Base-by-base conservation (phyloP, 2,888 invertebrate genomes). In the Crossocerus cetratus region DNA sequence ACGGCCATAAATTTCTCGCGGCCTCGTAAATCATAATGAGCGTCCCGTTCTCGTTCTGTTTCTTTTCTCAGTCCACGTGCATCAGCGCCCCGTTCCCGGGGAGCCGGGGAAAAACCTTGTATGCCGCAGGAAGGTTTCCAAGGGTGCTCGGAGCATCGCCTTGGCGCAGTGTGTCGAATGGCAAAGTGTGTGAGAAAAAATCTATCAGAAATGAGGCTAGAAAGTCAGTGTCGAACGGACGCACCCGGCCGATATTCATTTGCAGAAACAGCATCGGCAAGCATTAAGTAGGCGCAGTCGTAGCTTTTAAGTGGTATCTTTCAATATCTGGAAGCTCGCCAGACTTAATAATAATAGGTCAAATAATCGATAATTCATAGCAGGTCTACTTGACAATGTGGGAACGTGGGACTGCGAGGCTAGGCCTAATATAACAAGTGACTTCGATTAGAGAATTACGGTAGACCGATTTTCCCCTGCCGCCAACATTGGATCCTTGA, bases 1-100 rank as follows among this genome's bases (percentile, higher is more conserved):
- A 45, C 56, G 45, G 49, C 65, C 65, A 71, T 72, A 74, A 73
- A 69, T 80, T 76, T 20, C 55, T 32, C 2, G 44, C 44, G 70
- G 65, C 60, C 63, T 64, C 71, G 57, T 70, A 62, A 57, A 73
- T 70, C 59, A 58, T 70, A 64, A 61, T 44, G 61, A 66, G 49
- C 56, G 20, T 59, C 65, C 53, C 11, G 2, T 60, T 43, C n/a
- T n/a, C 21, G 20, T 58, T 11, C 20, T 68, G 49, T 23, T 65
- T 65, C 44, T 58, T 56, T 44, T 56, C 56, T 16, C 13, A 16
- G 20, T 4, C 1, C 18, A 20, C 23, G 32, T 11, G 21, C 23
- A 21, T n/a, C 16, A 11, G 8, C 13, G 45, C 56, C 22, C 20
- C 45, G 49, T 23, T 16, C 60, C 63, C 44, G 21, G 21, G 3